Conservation (phyloP, 2,888 invertebrate species). For the Perizoma flavofasciatum region DNA sequence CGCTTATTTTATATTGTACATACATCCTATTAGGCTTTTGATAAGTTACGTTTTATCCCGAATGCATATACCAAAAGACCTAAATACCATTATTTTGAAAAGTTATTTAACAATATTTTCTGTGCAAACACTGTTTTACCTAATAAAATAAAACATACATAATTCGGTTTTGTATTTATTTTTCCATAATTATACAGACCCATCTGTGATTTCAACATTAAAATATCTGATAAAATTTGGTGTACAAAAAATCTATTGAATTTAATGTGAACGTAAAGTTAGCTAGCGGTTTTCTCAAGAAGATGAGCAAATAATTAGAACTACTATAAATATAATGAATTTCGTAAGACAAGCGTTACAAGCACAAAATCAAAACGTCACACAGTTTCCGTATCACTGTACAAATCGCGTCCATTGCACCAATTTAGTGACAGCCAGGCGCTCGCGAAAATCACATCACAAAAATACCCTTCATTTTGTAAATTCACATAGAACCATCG, state of each 20-base stretch:
- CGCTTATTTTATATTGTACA: constrained; percentile 8
- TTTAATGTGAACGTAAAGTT: constrained; percentile 55
- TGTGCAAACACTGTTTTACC: constrained; percentile 14
- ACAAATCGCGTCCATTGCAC: constrained; percentile 51
- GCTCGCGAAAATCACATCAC: constrained; percentile 48
- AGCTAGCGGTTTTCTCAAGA: constrained; percentile 48
- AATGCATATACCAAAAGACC: constrained; percentile 18
- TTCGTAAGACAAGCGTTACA: constrained; percentile 71
- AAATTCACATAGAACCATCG: constrained; percentile 37
- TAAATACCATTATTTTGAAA: constrained; percentile 7
- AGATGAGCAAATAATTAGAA: constrained; percentile 52
- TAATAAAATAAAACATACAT: constrained; percentile 53
- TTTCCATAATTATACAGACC: constrained; percentile 78
- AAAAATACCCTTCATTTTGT: constrained; percentile 59
- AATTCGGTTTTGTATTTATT: constrained; percentile 66
- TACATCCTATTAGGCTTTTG: constrained; percentile 8
- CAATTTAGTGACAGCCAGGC: constrained; percentile 45
- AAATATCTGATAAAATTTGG: constrained; percentile 64
- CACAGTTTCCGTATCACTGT: constrained; percentile 63
- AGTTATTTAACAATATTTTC: constrained; percentile 12
- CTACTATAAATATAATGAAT: constrained; percentile 74
- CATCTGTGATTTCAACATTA: constrained; percentile 68
- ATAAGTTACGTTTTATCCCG: constrained; percentile 11
- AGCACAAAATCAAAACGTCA: constrained; percentile 71
- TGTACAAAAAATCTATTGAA: constrained; percentile 56